Evolutionary conservation across 2,113 vertebrate genomes (phyloP), one percentile per base, ranked within the genome.

Genomic region (Zosterops hypoxanthus): DNA sequence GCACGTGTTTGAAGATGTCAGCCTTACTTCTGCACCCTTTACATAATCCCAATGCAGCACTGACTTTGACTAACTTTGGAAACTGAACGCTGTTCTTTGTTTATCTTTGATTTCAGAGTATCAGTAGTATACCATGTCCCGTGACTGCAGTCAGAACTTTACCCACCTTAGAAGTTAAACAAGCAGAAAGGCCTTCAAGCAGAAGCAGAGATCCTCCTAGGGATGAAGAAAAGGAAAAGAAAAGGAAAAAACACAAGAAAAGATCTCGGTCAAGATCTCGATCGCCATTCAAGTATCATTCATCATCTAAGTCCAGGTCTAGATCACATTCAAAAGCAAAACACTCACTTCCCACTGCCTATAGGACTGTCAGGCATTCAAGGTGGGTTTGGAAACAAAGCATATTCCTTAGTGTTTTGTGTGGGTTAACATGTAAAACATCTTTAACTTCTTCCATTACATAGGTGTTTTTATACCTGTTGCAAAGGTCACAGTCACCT

Each of bases 231-330:
- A 98, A 96, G 84, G 99, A 99, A 49, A 99, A 98, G 97, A 99
- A 99, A 95, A 99, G 98, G 92, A 99, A 99, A 86, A 99, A 99
- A 92, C 99, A 99, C 96, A 99, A 98, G 96, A 99, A 98, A 73
- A 98, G 98, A 50, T 99, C 99, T 16, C 97, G 99, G 23, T 98
- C 99, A 23, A 96, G 98, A 61, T 99, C 98, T 1, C 98, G 98
- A 21, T 99, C 99, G 5, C 97, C 96, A 5, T 98, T 98, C 60
- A 98, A 97, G 83, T 96, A 97, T 60, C 98, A 98, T 69, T 97
- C 98, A 3, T 97, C 98, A 0, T 98, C 98, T 33, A 98, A 98
- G 59, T 96, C 98, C 91, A 97, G 98, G 89, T 98, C 98, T 39
- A 94, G 98, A 50, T 97, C 98, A 9, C 98, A 98, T 94, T 98